phyloP scores from a whole-genome alignment of 1,140 invertebrate species.

The Cryptotermes secundus region DNA sequence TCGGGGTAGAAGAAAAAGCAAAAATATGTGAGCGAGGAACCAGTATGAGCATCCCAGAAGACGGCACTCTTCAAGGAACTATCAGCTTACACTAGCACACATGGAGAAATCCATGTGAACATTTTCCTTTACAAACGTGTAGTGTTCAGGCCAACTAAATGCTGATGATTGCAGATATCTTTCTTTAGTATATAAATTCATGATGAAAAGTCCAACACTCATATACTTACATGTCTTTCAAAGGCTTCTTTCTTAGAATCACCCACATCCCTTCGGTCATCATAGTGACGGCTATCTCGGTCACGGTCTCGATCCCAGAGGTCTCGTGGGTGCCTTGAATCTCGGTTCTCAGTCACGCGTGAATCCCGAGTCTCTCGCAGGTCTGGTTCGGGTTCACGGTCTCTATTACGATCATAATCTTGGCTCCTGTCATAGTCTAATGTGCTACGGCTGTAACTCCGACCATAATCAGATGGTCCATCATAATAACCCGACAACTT shows the following conservation, averaged over 20 bases:
- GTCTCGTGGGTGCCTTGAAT: slow-evolving; percentile 8
- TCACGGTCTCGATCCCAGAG: slow-evolving; percentile 39
- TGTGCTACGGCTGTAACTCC: slow-evolving; percentile 17
- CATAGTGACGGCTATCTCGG: slow-evolving; percentile 30
- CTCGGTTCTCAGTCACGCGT: slow-evolving; percentile 13
- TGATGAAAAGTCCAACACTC: neutral
- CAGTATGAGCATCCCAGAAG: too few species aligned
- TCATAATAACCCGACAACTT: slow-evolving; percentile 29
- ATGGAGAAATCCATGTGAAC: too few species aligned
- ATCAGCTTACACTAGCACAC: too few species aligned
- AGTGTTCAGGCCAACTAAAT: too few species aligned
- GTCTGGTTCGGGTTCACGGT: slow-evolving; percentile 33
- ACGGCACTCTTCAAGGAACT: too few species aligned
- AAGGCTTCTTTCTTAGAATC: slow-evolving; percentile 35
- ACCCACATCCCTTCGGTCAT: neutral
- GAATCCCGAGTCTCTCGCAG: slow-evolving; percentile 34
- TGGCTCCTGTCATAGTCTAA: slow-evolving; percentile 27
- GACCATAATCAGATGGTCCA: slow-evolving; percentile 33
- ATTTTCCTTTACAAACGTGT: too few species aligned
- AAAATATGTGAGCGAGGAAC: too few species aligned
- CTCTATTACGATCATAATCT: slow-evolving; percentile 27
- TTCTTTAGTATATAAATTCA: too few species aligned
- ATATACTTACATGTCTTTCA: slow-evolving; percentile 31
- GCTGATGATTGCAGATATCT: too few species aligned
- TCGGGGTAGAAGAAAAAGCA: too few species aligned